Percentiles rank a stretch among this genome's conserved stretches.
Conservation (phyloP, 2,113 vertebrate genomes). For the Grantiella picta region DNA sequence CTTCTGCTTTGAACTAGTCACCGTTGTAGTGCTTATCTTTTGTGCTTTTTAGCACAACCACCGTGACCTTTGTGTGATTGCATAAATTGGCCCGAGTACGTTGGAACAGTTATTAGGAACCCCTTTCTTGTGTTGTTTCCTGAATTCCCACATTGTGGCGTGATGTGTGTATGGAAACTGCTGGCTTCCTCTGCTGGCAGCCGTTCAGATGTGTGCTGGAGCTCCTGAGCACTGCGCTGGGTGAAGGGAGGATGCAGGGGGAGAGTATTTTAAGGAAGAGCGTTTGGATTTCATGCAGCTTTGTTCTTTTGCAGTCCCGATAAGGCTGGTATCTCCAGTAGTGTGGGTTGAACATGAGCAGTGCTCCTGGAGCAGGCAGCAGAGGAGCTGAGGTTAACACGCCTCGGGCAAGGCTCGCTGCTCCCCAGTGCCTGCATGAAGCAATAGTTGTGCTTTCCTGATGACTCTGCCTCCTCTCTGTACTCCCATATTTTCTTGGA, state of each 20-base stretch:
- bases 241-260: not conserved
- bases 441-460: not conserved
- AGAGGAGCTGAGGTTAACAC: not conserved
- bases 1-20: not conserved
- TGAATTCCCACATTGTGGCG: slow-evolving; percentile 65
- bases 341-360: not conserved
- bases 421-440: not conserved
- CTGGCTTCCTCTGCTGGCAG: slow-evolving; percentile 52
- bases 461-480: not conserved
- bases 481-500: not conserved
- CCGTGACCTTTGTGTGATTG: slow-evolving; percentile 50
- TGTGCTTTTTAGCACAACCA: slow-evolving; percentile 10
- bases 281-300: not conserved
- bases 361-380: not conserved
- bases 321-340: not conserved
- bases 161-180: slow-evolving; percentile 65
- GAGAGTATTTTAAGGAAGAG: not conserved
- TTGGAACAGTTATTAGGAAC: slow-evolving; percentile 27
- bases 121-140: slow-evolving; percentile 63
- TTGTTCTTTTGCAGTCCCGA: slow-evolving; percentile 21
- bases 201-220: not conserved
- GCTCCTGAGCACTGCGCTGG: not conserved
- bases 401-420: not conserved
- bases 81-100: slow-evolving; percentile 20
- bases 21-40: not conserved